Evolutionary conservation across 2,113 vertebrate species (phyloP).

Genomic region (Piaya cayana): DNA sequence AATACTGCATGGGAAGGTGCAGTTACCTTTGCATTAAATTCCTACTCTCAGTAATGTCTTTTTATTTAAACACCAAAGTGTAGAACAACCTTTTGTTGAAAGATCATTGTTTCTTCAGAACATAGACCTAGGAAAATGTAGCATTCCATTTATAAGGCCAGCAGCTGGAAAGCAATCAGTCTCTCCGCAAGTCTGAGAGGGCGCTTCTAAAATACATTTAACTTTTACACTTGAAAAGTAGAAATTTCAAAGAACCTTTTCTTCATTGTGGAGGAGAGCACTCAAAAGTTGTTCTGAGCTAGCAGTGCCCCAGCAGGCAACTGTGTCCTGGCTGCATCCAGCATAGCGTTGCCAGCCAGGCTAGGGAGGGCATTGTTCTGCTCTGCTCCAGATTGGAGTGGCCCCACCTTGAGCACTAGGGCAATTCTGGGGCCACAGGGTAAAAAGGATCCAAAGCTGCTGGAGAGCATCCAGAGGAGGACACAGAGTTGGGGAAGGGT

Average conservation of each 20-base stretch:
- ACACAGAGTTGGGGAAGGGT: too few species aligned
- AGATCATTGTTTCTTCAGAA: neutral
- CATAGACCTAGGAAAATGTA: neutral
- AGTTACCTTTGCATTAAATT: neutral
- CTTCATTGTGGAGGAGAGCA: neutral
- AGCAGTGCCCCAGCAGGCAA: too few species aligned
- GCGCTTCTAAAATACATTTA: neutral
- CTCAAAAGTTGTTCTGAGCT: neutral
- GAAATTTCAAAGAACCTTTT: neutral
- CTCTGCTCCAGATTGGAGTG: too few species aligned
- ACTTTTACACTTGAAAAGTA: neutral
- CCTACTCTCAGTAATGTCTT: neutral
- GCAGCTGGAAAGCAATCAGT: neutral
- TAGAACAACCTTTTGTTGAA: neutral
- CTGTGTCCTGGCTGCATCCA: too few species aligned
- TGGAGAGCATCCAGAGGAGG: too few species aligned
- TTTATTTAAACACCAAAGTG: neutral
- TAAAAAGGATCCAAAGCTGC: too few species aligned
- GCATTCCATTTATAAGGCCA: neutral
- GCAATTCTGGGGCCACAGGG: too few species aligned
- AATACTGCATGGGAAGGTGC: fast-evolving
- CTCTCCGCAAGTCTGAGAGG: neutral
- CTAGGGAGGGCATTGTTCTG: too few species aligned
- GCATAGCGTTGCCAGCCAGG: too few species aligned
- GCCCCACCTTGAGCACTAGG: too few species aligned